These are phyloP conservation scores for Chrysolina oricalcia DNA, from an alignment of 2,888 invertebrate species.

Conservation along the genomic window DNA sequence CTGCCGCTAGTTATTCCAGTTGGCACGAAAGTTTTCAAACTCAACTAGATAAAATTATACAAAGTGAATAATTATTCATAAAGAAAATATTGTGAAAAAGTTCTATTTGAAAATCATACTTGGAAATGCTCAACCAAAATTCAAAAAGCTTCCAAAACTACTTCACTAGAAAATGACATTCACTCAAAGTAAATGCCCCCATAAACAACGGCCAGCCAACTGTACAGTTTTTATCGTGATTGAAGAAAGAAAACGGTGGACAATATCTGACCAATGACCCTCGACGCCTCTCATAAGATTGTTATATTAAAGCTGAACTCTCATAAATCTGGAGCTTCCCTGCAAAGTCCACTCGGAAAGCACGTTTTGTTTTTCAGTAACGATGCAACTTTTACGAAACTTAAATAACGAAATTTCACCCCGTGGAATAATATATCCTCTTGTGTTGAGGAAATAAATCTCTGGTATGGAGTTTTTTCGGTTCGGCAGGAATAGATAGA, in stretches of 20 bases:
- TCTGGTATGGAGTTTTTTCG: constrained; percentile 19
- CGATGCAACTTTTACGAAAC: constrained; percentile 43
- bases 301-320: constrained; percentile 54
- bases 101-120: no score
- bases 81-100: no score
- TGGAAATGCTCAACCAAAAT: background rate
- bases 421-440: constrained; percentile 27
- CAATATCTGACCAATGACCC: constrained; percentile 57
- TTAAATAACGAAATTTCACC: constrained; percentile 34
- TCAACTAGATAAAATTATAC: no score
- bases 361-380: constrained; percentile 48
- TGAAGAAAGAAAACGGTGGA: constrained; percentile 49
- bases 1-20: no score
- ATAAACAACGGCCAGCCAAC: constrained; percentile 51
- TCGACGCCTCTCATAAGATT: constrained; percentile 53
- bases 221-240: constrained; percentile 52
- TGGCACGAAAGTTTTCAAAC: no score
- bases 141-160: background rate
- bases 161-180: background rate
- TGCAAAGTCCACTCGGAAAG: constrained; percentile 49
- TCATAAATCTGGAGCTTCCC: constrained; percentile 54
- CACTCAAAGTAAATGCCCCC: constrained; percentile 20
- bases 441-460: constrained; percentile 28
- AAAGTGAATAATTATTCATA: no score
- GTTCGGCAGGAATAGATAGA: background rate